Base-by-base conservation (phyloP, 2,888 invertebrate species). In the Megaustenia siamemsis region DNA sequence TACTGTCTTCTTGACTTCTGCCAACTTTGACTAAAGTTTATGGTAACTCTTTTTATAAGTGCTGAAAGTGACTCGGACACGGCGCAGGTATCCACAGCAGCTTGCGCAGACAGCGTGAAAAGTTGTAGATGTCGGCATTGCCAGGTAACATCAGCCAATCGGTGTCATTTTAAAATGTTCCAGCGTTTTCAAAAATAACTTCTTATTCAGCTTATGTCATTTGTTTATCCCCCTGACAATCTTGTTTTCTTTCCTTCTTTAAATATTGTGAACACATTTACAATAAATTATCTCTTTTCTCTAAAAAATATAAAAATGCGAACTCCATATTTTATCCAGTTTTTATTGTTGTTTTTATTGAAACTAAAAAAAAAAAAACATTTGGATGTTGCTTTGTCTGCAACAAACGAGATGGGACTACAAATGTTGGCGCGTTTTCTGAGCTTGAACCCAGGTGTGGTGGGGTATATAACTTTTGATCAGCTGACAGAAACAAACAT, bases 21-120 rank as follows among this genome's bases (percentile, higher is more conserved):
- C 10, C 10, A 32, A 32, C 63, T 32, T 63, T 63, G 8, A 60
- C 3, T 10, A 12, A 32, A 4, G 10, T 38, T 69, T 5, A 3
- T 68, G 15, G 21, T 73, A 2, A 49, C 32, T 32, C 4, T 49
- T 45, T 49, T 28, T 1, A 1, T 21, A 73, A 73, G 28, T 18
- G 32, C 49, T 28, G 3, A 15, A 35, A 28, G 32, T 66, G 15
- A 5, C 69, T 53, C 38, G 5, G 28, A n/a, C 28, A 40, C 77
- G 68, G 76, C 83, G 76, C 53, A 77, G 35, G 49, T 32, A 82
- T 53, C 24, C 68, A 24, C 24, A n/a, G n/a, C 63, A 28, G 24
- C 73, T 71, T 73, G 56, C 68, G 81, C 53, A 49, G 49, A 69
- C 56, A 53, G 24, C 38, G 71, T 53, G 68, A 53, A 69, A 69